Conservation (phyloP, 1,140 invertebrate genomes). For the Mizuhopecten yessoensis region DNA sequence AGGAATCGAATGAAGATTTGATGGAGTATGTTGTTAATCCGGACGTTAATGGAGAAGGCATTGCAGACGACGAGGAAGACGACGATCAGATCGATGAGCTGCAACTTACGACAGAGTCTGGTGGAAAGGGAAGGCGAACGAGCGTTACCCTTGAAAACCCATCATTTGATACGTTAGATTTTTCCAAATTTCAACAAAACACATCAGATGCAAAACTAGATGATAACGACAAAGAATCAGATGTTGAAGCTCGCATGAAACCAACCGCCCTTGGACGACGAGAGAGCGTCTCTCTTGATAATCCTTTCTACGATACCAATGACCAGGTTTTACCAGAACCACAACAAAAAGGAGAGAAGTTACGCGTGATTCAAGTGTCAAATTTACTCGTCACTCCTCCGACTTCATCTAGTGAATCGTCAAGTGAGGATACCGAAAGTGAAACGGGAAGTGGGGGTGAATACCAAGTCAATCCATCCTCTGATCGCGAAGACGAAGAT, state of each 20-base stretch:
- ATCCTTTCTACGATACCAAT: conserved; percentile 32
- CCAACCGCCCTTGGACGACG: neutral
- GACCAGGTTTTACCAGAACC: neutral
- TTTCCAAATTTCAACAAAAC: neutral
- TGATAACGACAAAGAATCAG: neutral
- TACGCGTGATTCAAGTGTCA: neutral
- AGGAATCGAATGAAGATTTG: neutral
- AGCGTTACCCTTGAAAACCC: neutral
- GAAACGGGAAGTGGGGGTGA: neutral
- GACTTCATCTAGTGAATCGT: neutral
- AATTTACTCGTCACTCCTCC: neutral
- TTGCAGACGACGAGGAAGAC: neutral
- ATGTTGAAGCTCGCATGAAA: neutral
- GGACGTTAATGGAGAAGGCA: neutral
- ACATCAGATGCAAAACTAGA: neutral
- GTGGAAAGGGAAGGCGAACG: neutral
- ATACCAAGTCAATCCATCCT: neutral
- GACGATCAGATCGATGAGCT: neutral
- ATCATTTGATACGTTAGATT: conserved; percentile 4
- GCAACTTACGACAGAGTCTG: neutral
- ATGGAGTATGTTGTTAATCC: neutral
- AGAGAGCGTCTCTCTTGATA: conserved; percentile 49
- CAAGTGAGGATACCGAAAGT: neutral
- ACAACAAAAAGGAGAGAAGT: neutral
- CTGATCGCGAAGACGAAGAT: neutral